Base-by-base conservation (phyloP, 2,797 vertebrate genomes). In the Gambelia wislizenii region DNA sequence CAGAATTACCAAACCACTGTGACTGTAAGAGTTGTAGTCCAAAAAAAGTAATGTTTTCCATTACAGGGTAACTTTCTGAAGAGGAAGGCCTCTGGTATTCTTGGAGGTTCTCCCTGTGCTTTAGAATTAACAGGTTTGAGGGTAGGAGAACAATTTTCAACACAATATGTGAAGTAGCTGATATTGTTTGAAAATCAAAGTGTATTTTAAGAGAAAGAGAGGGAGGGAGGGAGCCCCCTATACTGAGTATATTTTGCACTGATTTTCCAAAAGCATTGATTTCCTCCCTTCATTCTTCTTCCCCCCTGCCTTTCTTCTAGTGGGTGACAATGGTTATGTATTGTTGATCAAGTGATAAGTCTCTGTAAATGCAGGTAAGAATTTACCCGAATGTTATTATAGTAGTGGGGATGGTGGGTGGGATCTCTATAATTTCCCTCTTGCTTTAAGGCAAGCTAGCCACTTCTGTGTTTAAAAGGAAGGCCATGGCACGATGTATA, bases 311-410 rank as follows among this genome's bases (percentile, higher is more conserved):
- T 33, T 87, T 93, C 87, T 95, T 72, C 42, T 90, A 97, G 96
- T 97, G 96, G 97, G 93, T 97, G 94, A 96, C 92, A 42, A 93
- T 97, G 67, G 94, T 95, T 91, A 97, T 97, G 97, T 97, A 97
- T 91, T 93, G 82, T 89, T 97, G 91, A 95, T 83, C 49, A 33
- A 14, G 6, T 4, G 78, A 77, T 52, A 67, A 59, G 80, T 56
- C 49, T 87, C 70, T 47, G 0, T 6, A 25, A 75, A 25, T 52
- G 79, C 87, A 84, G 96, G 96, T 97, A 96, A 96, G 96, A 79
- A 72, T 74, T 20, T 13, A 72, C n/a, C 27, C 88, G 61, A 4
- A 14, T 61, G 27, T 22, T 87, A 0, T 13, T 75, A n/a, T 44
- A 59, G 2, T 1, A 74, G 18, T 4, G 36, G n/a, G 72, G 72